Percentiles rank a stretch among this genome's conserved stretches.
Conservation (phyloP, 2,888 invertebrate genomes). For the Megalurothrips usitatus region DNA sequence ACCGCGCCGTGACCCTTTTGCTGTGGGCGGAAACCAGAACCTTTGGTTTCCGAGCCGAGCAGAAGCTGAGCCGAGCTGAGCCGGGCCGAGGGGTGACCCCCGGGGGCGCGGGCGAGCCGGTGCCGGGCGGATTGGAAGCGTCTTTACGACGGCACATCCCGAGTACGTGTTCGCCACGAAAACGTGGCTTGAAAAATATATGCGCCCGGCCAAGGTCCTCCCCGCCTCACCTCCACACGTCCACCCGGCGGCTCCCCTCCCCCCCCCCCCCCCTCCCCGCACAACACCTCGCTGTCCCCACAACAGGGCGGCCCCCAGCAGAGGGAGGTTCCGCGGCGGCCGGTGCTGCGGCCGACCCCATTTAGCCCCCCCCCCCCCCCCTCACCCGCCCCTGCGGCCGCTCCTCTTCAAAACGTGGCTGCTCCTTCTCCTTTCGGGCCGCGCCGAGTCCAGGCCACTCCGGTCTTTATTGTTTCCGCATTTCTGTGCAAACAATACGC, state of each 20-base stretch:
- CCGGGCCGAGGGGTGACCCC: not conserved
- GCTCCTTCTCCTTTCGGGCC: too few species aligned
- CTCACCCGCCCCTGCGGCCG: not conserved
- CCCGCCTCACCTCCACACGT: not conserved
- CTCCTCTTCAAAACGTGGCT: not conserved
- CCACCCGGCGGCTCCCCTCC: not conserved
- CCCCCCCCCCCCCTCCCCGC: not conserved
- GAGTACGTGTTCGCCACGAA: slow-evolving; percentile 8
- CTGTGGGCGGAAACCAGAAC: not conserved
- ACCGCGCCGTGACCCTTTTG: too few species aligned
- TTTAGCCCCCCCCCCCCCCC: not conserved
- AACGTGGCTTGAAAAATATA: slow-evolving; percentile 24
- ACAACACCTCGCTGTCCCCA: not conserved
- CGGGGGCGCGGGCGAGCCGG: not conserved
- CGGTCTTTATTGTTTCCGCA: too few species aligned
- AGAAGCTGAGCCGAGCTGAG: not conserved
- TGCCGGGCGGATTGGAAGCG: slow-evolving; percentile 14
- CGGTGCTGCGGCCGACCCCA: not conserved
- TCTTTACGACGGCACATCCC: slow-evolving; percentile 7
- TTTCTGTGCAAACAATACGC: too few species aligned
- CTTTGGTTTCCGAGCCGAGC: not conserved
- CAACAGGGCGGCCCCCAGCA: not conserved
- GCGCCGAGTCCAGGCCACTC: too few species aligned
- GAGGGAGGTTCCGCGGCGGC: not conserved
- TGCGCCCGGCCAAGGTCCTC: slow-evolving; percentile 5